A percentile compares a stretch with the other conserved stretches of the same genome.
Conservation (phyloP, 1,140 invertebrate species). For the Drosophila bocki region DNA sequence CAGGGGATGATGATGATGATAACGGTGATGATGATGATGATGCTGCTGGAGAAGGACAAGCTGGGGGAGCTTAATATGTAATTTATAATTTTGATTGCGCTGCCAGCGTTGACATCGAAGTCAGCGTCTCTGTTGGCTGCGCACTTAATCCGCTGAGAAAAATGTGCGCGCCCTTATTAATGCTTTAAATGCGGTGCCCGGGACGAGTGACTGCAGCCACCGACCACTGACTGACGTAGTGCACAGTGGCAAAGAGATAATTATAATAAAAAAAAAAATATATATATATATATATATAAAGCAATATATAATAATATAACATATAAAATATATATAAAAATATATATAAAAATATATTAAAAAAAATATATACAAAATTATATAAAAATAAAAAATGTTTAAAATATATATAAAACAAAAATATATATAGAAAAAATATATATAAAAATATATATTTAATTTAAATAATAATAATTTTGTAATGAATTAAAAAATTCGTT, state of each 20-base stretch:
- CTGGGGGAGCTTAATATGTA: constrained; percentile 54
- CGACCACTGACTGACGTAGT: neutral
- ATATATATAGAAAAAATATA: no score
- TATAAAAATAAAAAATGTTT: neutral
- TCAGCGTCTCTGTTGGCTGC: constrained; percentile 24
- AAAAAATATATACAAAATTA: no score
- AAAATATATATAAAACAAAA: no score
- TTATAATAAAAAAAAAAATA: neutral
- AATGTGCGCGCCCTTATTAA: constrained; percentile 47
- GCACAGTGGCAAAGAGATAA: constrained; percentile 12
- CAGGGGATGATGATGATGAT: constrained; percentile 1
- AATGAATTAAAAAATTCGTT: no score
- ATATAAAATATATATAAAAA: no score
- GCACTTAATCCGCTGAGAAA: constrained; percentile 54
- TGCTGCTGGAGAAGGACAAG: constrained; percentile 17
- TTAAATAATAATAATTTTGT: no score
- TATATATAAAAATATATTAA: neutral
- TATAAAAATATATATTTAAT: no score
- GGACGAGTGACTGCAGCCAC: constrained; percentile 4
- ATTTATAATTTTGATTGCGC: constrained; percentile 63
- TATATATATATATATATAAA: no score
- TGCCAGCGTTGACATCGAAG: constrained; percentile 49
- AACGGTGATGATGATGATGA: neutral
- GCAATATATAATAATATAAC: no score
- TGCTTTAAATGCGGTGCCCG: constrained; percentile 32